phyloP scores from a whole-genome alignment of 2,113 vertebrate genomes.

The Brachyistius frenatus region DNA sequence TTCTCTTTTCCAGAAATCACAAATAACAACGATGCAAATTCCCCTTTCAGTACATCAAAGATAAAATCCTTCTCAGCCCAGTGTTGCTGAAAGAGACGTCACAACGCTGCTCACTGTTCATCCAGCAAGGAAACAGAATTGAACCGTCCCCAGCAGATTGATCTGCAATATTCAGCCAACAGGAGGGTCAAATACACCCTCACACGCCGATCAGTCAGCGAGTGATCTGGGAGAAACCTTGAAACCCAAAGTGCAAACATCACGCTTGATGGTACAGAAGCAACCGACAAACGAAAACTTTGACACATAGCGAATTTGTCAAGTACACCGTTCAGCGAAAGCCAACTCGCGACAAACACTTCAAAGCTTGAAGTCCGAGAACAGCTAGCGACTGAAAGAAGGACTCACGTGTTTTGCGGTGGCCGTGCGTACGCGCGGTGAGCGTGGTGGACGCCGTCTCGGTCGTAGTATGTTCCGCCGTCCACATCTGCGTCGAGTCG shows the following conservation, averaged over 20 bases:
- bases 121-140: not conserved
- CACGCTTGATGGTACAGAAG: not conserved
- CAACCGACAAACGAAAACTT: not conserved
- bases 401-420: conserved; percentile 85
- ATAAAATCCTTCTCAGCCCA: too few relatives aligned
- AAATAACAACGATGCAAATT: too few relatives aligned
- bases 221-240: not conserved
- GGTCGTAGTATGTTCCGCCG: conserved; percentile 76
- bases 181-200: not conserved
- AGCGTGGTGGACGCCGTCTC: conserved; percentile 71
- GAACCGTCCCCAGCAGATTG: not conserved
- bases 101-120: not conserved
- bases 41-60: too few relatives aligned
- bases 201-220: not conserved
- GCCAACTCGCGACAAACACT: not conserved
- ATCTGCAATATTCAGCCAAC: conserved; percentile 12
- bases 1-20: too few relatives aligned
- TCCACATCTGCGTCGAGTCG: conserved; percentile 84
- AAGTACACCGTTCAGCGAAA: too few relatives aligned
- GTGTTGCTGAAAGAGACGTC: not conserved
- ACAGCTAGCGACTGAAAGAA: not conserved
- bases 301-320: too few relatives aligned
- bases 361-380: not conserved
- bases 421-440: conserved; percentile 72
- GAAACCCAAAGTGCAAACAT: not conserved